A percentile compares a stretch with the other conserved stretches of the same genome.
These are phyloP conservation scores for Drosophila equinoxialis DNA, from an alignment of 1,140 invertebrate genomes.

Conservation along the genomic window DNA sequence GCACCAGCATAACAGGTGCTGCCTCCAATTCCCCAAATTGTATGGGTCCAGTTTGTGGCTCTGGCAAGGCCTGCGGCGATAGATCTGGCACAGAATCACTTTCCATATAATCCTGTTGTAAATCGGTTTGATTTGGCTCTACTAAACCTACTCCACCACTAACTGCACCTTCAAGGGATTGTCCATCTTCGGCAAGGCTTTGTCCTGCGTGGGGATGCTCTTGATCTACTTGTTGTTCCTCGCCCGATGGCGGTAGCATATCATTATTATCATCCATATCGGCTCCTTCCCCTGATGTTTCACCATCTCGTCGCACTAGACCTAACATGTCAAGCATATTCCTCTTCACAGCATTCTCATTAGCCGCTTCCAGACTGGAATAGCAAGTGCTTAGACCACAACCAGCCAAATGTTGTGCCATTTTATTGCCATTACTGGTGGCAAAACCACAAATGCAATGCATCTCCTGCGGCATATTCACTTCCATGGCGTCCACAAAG, in stretches of 20 bases:
- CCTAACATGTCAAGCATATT: constrained; percentile 85
- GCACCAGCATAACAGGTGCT: constrained; percentile 63
- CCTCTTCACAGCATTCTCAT: constrained; percentile 84
- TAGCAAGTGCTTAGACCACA: constrained; percentile 87
- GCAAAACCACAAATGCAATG: constrained; percentile 90
- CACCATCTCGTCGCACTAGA: constrained; percentile 82
- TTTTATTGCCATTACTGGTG: constrained; percentile 87
- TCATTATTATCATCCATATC: constrained; percentile 53
- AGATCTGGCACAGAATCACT: constrained; percentile 41
- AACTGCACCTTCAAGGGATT: constrained; percentile 6
- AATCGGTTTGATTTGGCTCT: constrained; percentile 32
- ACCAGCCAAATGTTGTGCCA: constrained; percentile 86
- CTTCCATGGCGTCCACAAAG: constrained; percentile 82
- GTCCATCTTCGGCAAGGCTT: no score
- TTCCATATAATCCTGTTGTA: constrained; percentile 48
- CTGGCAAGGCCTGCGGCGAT: constrained; percentile 33
- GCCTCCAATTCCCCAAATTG: constrained; percentile 80
- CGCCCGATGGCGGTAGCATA: constrained; percentile 20
- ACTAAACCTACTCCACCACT: not conserved
- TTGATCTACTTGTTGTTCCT: constrained; percentile 34
- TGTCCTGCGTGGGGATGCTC: constrained; percentile 16
- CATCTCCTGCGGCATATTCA: constrained; percentile 85
- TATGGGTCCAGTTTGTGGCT: constrained; percentile 59
- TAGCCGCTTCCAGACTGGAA: constrained; percentile 85
- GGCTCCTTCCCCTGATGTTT: constrained; percentile 63